Evolutionary conservation across 2,888 invertebrate species (phyloP).

Genomic region (Clostera curtula): DNA sequence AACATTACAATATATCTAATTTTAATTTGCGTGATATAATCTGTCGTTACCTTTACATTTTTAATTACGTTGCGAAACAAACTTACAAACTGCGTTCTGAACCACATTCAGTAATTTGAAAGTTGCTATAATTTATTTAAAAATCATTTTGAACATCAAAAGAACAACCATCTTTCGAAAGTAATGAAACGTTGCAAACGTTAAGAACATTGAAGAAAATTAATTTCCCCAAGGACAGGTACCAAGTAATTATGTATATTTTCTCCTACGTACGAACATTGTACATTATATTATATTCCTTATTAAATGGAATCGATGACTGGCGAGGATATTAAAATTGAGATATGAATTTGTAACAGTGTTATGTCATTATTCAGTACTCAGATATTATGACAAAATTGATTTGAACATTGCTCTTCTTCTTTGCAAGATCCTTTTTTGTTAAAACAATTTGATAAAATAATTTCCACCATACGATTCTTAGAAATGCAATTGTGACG

Average conservation of each 20-base stretch:
- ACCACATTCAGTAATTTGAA: constrained; percentile 5
- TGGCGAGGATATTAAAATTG: too few species aligned
- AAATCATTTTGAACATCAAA: constrained; percentile 14
- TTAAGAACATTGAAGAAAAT: constrained; percentile 33
- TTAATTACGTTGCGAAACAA: constrained; percentile 9
- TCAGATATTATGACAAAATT: too few species aligned
- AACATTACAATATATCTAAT: background rate
- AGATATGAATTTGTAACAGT: too few species aligned
- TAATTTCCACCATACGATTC: too few species aligned
- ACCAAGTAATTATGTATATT: constrained; percentile 29
- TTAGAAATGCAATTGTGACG: too few species aligned
- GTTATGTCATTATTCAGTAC: too few species aligned
- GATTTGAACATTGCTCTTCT: too few species aligned
- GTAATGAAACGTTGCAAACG: constrained; percentile 27
- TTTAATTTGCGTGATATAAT: background rate
- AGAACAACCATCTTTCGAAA: constrained; percentile 25
- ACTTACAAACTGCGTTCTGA: constrained; percentile 2
- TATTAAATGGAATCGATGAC: background rate
- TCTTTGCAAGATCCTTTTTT: too few species aligned
- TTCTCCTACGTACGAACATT: constrained; percentile 15
- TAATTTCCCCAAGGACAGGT: constrained; percentile 37
- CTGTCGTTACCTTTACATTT: constrained; percentile 6
- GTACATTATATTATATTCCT: constrained; percentile 9
- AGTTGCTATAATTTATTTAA: constrained; percentile 9
- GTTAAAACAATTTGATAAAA: too few species aligned